phyloP scores from a whole-genome alignment of 2,113 vertebrate species.

The Bostrychus sinensis region DNA sequence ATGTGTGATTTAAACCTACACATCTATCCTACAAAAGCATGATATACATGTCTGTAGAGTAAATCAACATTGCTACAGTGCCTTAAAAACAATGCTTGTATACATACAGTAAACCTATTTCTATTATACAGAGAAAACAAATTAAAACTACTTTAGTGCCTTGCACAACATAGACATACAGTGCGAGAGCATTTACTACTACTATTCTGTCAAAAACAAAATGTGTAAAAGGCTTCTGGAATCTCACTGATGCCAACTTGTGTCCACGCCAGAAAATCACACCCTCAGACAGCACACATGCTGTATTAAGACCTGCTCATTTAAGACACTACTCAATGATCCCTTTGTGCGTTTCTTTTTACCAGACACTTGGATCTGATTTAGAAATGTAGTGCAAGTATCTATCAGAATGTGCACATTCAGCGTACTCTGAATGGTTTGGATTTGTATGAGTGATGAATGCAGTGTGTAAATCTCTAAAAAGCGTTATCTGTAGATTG shows the following conservation, averaged over 20 bases:
- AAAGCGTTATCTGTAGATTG: slow-evolving; percentile 44
- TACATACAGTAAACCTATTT: too few relatives aligned
- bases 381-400: slow-evolving; percentile 10
- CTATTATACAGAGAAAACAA: background rate
- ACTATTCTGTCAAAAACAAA: slow-evolving; percentile 44
- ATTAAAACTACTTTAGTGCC: slow-evolving; percentile 13
- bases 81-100: too few relatives aligned
- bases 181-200: slow-evolving; percentile 39
- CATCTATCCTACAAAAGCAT: too few relatives aligned
- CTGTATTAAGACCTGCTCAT: slow-evolving; percentile 52
- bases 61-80: too few relatives aligned
- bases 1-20: too few relatives aligned
- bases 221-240: slow-evolving; percentile 32
- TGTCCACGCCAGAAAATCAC: slow-evolving; percentile 46
- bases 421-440: slow-evolving; percentile 11
- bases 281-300: slow-evolving; percentile 42
- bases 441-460: slow-evolving; percentile 13
- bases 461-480: slow-evolving; percentile 22
- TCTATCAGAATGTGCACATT: slow-evolving; percentile 17
- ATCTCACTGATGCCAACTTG: slow-evolving; percentile 45
- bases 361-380: slow-evolving; percentile 26
- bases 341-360: slow-evolving; percentile 42
- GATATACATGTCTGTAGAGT: too few relatives aligned
- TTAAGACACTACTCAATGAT: slow-evolving; percentile 50
- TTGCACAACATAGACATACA: slow-evolving; percentile 4